Evolutionary conservation across 2,113 vertebrate genomes (phyloP).

Genomic region (Myrmecobius fasciatus): DNA sequence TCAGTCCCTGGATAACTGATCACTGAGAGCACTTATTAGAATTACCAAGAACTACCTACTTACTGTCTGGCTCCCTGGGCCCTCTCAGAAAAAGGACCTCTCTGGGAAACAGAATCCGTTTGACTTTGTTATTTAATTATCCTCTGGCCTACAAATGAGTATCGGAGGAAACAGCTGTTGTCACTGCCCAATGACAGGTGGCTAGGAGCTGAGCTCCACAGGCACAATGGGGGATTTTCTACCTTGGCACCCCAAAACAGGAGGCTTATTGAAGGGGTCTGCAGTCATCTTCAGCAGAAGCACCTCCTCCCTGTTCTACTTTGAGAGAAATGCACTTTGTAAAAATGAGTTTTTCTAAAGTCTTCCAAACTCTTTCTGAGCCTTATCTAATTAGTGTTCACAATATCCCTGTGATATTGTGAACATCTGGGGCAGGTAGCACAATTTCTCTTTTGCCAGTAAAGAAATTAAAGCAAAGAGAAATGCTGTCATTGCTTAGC

Average conservation of each 20-base stretch:
- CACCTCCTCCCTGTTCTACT: not conserved
- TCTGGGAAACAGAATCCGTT: not conserved
- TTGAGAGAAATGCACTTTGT: not conserved
- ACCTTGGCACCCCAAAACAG: not conserved
- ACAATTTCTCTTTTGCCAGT: not conserved
- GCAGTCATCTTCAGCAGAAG: not conserved
- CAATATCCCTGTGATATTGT: not conserved
- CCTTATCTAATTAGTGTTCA: not conserved
- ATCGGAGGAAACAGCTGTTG: not conserved
- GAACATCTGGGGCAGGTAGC: not conserved
- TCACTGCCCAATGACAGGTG: not conserved
- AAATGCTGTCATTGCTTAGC: no score
- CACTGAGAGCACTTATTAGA: not conserved
- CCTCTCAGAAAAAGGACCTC: not conserved
- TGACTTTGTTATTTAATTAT: constrained; percentile 7
- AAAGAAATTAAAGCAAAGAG: not conserved
- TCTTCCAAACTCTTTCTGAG: not conserved
- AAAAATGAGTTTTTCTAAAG: not conserved
- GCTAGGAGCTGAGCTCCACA: not conserved
- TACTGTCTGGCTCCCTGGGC: not conserved
- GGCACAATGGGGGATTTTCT: constrained; percentile 2
- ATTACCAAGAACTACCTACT: not conserved
- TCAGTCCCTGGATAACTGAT: not conserved
- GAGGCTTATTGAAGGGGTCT: not conserved
- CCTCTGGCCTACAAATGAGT: not conserved